These are phyloP conservation scores for Cebuella pygmaea DNA, from an alignment of 2,797 vertebrate genomes.

Conservation along the genomic window DNA sequence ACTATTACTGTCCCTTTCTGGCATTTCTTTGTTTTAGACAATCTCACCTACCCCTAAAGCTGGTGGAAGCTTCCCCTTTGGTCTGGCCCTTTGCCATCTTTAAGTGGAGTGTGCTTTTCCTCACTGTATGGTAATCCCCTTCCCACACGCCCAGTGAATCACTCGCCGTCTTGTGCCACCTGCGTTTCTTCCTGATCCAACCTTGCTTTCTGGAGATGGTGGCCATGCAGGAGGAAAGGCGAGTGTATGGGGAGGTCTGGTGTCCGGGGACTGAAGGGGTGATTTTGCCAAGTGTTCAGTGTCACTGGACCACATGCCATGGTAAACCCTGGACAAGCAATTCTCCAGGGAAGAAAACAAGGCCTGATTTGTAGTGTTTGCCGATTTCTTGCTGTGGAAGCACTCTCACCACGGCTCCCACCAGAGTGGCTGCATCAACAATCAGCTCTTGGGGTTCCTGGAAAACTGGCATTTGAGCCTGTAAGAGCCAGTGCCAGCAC, in stretches of 20 bases:
- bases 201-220: neutral
- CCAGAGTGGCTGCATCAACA: neutral
- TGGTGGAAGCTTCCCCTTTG: constrained; percentile 26
- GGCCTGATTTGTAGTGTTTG: neutral
- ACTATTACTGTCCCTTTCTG: neutral
- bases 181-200: neutral
- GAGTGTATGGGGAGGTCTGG: neutral
- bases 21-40: neutral
- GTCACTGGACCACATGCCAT: neutral
- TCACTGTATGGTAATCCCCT: neutral
- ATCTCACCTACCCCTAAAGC: neutral
- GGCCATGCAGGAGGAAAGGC: neutral
- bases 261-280: neutral
- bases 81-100: neutral
- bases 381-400: neutral
- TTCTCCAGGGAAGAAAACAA: neutral
- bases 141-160: accelerated
- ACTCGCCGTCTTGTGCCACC: neutral
- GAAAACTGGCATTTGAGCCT: neutral
- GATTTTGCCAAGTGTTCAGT: neutral
- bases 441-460: neutral
- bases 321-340: neutral
- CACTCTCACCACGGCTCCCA: neutral
- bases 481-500: neutral
- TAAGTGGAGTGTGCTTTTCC: neutral